Evolutionary conservation across 2,888 invertebrate genomes (phyloP), one percentile per base, ranked within the genome.

Genomic region (Cistogaster globosa): DNA sequence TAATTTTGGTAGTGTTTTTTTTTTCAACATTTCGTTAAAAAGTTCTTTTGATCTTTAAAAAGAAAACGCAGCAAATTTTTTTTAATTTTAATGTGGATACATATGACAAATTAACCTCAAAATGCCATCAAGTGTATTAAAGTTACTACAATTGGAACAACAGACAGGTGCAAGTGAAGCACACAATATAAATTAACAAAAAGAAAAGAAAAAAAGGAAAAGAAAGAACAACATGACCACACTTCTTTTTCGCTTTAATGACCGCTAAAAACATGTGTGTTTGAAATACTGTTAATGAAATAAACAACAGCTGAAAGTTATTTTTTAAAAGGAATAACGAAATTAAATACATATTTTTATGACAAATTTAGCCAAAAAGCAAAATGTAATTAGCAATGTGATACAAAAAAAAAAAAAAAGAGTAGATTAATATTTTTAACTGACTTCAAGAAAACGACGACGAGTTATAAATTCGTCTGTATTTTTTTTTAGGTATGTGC

Each of bases 61-160:
- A 57, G 57, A 57, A 22, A 57, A 26, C 5, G 16, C 26, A 22
- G 42, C 42, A 42, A 26, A 4, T 26, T 42, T 42, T 42, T 42
- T 42, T 42, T 26, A 2, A 2, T 26, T 26, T 26, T 26, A 26
- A 26, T 26, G 4, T 26, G 26, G 48, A 38, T 36, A 67, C 57
- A 58, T 67, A 48, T 74, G 55, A 76, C 57, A 82, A 85, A 85
- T 82, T 85, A 85, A 85, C 84, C 84, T 81, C 72, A 85, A 85
- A 85, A 84, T 77, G 68, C 77, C 81, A 69, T 82, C 77, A 85
- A 82, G 82, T 85, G 84, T 85, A 68, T 77, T 60, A 77, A 77
- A 67, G 67, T 22, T 38, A 38, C 72, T 60, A 38, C 18, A 11
- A 12, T 42, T 48, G 18, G 0, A 63, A 20, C 12, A 3, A 42